Evolutionary conservation across 2,888 invertebrate species (phyloP), one percentile per base, ranked within the genome.

Genomic region (Sesia apiformis): DNA sequence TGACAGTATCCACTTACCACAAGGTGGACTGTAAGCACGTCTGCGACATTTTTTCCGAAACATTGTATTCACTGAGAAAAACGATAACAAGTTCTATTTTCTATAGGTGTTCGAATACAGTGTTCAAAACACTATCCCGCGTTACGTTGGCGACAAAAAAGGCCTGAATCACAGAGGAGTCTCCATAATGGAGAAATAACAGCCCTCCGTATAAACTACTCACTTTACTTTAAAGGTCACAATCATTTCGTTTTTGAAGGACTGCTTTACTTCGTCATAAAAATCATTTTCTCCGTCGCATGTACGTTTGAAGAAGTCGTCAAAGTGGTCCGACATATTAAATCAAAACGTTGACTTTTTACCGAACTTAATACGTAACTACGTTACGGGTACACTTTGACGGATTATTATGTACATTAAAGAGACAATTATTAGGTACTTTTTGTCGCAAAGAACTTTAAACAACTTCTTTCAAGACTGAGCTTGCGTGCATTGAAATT

Each of bases 131-230:
- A 8, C 4, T 23, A n/a, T 46, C n/a, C 46, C 8, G 46, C n/a
- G 46, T 46, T 23, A n/a, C 4, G 8, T 46, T 4, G 4, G 46
- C 46, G 8, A 46, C 46, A 46, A 46, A 46, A 46, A 43, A 46
- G 23, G n/a, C 8, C 46, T n/a, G 46, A 46, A 46, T 46, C 46
- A n/a, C 8, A 8, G 46, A 46, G 8, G 46, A 46, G 46, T 46
- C 23, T 46, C 23, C 46, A 59, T 59, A 61, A 64, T 63, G 58
- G 55, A 60, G 54, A 63, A 63, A 62, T 61, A 62, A 62, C 60
- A 58, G 59, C 60, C 57, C 57, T 46, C 50, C 46, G 46, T 46
- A 46, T 46, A 46, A 46, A 50, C 50, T 50, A 50, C 50, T 38
- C 38, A 38, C 39, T 50, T 46, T 46, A 23, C 23, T 50, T 23